phyloP scores from a whole-genome alignment of 1,140 invertebrate genomes.

The Potamilus streckersoni region DNA sequence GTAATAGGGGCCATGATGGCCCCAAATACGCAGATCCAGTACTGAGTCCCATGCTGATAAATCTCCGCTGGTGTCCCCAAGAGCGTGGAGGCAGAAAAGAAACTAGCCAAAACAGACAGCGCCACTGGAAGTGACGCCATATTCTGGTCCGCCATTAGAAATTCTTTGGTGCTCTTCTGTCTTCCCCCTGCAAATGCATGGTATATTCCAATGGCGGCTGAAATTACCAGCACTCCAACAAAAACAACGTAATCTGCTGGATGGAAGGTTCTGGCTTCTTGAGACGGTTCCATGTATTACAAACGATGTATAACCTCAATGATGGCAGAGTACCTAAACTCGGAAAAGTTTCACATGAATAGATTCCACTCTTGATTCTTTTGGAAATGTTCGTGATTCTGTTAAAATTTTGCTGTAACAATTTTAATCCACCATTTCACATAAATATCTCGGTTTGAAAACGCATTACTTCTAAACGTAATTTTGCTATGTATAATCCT shows the following conservation, averaged over 20 bases:
- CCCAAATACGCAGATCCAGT: conserved; percentile 49
- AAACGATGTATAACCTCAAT: no score
- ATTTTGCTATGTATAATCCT: no score
- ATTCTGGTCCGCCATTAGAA: conserved; percentile 80
- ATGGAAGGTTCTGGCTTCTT: conserved; percentile 21
- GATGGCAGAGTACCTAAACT: no score
- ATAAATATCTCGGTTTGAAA: no score
- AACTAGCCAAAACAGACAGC: conserved; percentile 72
- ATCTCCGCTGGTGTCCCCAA: conserved; percentile 59
- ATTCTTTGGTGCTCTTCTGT: conserved; percentile 86
- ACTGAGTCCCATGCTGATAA: conserved; percentile 56
- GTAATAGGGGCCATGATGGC: conserved; percentile 47
- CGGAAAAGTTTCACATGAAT: no score
- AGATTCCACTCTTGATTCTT: no score
- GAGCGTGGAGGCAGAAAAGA: conserved; percentile 87
- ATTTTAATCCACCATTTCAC: no score
- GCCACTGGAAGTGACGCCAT: conserved; percentile 72
- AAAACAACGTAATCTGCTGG: conserved; percentile 44
- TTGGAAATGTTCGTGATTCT: no score
- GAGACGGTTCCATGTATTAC: no score
- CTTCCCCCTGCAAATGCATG: conserved; percentile 84
- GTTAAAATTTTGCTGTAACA: no score
- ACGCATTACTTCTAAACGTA: no score
- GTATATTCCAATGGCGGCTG: conserved; percentile 80
- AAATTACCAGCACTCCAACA: conserved; percentile 59